Evolutionary conservation across 2,797 vertebrate genomes (phyloP), one percentile per base, ranked within the genome.

Genomic region (Coilia nasus): DNA sequence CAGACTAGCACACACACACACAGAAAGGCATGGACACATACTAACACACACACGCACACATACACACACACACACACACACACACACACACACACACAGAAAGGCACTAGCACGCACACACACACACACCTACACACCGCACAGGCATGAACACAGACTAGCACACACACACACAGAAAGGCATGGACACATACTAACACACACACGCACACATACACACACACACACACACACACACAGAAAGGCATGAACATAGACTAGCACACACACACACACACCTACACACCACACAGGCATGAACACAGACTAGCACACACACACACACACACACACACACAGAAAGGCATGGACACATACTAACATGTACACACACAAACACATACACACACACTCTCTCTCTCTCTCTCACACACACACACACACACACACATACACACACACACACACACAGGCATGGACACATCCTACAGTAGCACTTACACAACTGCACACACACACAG

Each of bases 141-240:
- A 41, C 78, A 83, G 71, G 28, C 83, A 81, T 3, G 2, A 54
- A 81, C 75, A 47, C 83, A 54, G 2, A 41, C 35, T 2, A 2
- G 9, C 50, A 54, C 50, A 9, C 50, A 54, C 50, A 54, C 50
- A 54, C 50, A 54, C 50, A 54, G 2, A 54, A 2, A 54, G 9
- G 14, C 75, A 44, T 41, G 35, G 35, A 41, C 35, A 41, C 35
- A 41, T 41, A 41, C 35, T 41, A n/a, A 54, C 50, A 54, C 50
- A 54, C 50, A 54, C 50, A 54, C 50, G 9, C 2, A 82, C 81
- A n/a, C 50, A 82, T 23, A 56, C 81, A 82, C 47, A 82, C 47
- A 35, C 41, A 62, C 84, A 85, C 41, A 78, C 71, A 81, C 80
- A 41, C 80, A 82, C 59, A 41, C 78, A 83, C 83, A 47, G 75